Percentiles rank a stretch among this genome's conserved stretches.
Evolutionary conservation across 2,797 vertebrate species (phyloP).

Genomic region (Ctenochaetus hawaiiensis): DNA sequence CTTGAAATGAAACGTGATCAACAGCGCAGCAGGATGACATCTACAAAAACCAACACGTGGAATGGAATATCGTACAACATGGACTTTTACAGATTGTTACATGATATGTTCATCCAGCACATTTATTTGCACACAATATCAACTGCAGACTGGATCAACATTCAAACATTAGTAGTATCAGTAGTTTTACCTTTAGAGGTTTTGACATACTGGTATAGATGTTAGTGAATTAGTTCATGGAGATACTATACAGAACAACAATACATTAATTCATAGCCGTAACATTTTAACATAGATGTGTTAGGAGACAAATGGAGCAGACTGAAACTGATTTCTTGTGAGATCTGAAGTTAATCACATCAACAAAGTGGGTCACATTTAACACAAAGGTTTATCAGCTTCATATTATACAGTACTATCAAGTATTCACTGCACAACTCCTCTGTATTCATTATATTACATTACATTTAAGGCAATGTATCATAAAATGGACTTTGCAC

Average conservation of each 20-base stretch:
- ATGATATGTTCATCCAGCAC: constrained; percentile 19
- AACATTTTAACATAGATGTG: constrained; percentile 21
- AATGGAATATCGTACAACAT: constrained; percentile 41
- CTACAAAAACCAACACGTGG: constrained; percentile 31
- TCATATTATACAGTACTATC: constrained; percentile 56
- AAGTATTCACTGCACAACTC: constrained; percentile 45
- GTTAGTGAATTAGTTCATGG: constrained; percentile 40
- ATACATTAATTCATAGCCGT: constrained; percentile 22
- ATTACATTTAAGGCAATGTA: constrained; percentile 81
- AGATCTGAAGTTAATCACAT: constrained; percentile 27
- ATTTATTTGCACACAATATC: constrained; percentile 29
- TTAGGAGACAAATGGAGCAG: constrained; percentile 40
- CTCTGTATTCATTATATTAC: constrained; percentile 50
- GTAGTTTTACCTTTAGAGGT: constrained; percentile 16
- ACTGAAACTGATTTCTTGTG: constrained; percentile 17
- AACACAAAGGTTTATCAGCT: constrained; percentile 36
- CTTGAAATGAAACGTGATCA: constrained; percentile 20
- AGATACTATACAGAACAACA: constrained; percentile 33
- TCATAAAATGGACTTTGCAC: constrained; percentile 54
- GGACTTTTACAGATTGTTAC: constrained; percentile 33
- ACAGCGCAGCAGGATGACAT: constrained; percentile 26
- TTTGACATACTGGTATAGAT: constrained; percentile 11
- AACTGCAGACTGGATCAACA: constrained; percentile 29
- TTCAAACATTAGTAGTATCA: constrained; percentile 34
- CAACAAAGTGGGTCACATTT: constrained; percentile 33